phyloP scores from a whole-genome alignment of 1,140 invertebrate species.

The Drosophila serrata region DNA sequence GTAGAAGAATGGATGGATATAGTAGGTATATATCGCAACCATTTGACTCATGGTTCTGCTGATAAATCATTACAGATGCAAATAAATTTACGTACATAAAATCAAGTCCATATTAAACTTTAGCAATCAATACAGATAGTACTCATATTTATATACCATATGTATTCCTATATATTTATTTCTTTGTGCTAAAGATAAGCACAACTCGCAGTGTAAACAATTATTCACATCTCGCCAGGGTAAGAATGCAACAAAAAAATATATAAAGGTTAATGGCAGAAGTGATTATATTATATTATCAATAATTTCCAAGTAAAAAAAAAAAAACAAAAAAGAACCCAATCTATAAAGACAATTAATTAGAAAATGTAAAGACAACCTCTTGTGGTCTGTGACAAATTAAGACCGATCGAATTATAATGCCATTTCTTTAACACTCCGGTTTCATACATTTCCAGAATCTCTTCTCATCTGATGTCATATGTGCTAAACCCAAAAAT shows the following conservation, averaged over 20 bases:
- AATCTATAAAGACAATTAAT: slow-evolving; percentile 3
- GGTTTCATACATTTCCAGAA: neutral
- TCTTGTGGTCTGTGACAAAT: slow-evolving; percentile 1
- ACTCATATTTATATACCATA: neutral
- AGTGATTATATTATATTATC: slow-evolving; percentile 4
- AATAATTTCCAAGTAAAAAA: neutral
- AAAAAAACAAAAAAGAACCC: neutral
- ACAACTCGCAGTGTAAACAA: slow-evolving; percentile 1
- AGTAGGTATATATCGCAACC: neutral
- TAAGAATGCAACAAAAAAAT: neutral
- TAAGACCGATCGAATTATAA: slow-evolving; percentile 1
- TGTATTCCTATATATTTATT: neutral
- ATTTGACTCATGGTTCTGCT: slow-evolving; percentile 19
- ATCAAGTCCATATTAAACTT: no score
- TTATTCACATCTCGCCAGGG: slow-evolving; percentile 5
- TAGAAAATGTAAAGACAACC: neutral
- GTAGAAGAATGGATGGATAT: neutral
- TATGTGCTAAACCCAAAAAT: slow-evolving; percentile 24
- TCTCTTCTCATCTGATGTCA: slow-evolving; percentile 50
- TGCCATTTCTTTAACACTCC: neutral
- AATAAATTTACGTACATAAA: slow-evolving; percentile 13
- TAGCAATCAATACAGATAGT: neutral
- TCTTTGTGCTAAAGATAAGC: neutral
- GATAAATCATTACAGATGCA: slow-evolving; percentile 9
- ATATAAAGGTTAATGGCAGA: slow-evolving; percentile 5